These are phyloP conservation scores for Phenganax stokvisi DNA, from an alignment of 92 coral and sea anemone species.

Conservation along the genomic window DNA sequence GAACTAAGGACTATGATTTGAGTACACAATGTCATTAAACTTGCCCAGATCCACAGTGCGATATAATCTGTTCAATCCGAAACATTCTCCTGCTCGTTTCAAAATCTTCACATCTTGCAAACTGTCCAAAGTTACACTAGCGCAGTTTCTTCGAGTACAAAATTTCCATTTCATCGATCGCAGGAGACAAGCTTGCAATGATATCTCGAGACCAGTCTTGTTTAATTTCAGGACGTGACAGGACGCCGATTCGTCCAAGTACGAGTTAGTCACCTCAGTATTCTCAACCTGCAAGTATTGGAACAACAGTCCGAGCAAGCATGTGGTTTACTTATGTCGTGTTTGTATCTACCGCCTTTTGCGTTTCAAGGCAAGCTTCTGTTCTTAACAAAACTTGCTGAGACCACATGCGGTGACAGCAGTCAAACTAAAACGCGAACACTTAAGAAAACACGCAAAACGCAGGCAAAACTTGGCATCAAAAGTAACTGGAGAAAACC, in stretches of 20 bases:
- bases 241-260: conserved; percentile 20
- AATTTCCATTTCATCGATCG: conserved; percentile 14
- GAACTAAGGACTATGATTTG: too few species aligned
- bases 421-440: too few species aligned
- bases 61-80: conserved; percentile 15
- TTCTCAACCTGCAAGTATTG: neutral
- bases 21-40: neutral
- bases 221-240: neutral
- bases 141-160: conserved; percentile 16
- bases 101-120: conserved; percentile 16
- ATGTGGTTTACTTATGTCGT: too few species aligned
- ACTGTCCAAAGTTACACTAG: conserved; percentile 17
- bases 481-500: too few species aligned
- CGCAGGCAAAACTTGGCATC: too few species aligned
- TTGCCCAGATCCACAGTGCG: conserved; percentile 29
- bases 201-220: neutral
- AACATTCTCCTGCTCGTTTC: conserved; percentile 7
- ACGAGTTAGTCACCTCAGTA: neutral
- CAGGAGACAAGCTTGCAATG: neutral
- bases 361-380: too few species aligned
- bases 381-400: too few species aligned
- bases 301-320: neutral
- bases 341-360: too few species aligned
- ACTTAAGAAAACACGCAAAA: too few species aligned
- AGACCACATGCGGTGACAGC: too few species aligned